Base-by-base conservation (phyloP, 2,797 vertebrate genomes). In the Fistularia tabacaria region DNA sequence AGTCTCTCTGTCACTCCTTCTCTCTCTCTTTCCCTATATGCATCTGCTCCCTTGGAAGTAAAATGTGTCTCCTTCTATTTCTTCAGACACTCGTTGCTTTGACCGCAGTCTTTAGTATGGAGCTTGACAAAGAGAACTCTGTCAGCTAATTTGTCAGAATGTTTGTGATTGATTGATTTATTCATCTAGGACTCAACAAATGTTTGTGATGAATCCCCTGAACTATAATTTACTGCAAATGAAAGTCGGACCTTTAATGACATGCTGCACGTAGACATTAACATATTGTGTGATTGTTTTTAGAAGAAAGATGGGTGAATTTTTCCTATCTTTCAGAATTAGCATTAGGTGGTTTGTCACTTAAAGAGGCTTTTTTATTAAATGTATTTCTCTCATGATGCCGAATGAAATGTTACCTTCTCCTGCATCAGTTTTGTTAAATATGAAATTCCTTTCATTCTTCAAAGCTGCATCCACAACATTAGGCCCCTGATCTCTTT, bases 111-210 rank as follows among this genome's bases (percentile, higher is more conserved):
- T 79, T 80, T 68, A 62, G 71, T 57, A 3, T n/a, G 1, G 50
- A 61, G 76, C 69, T 44, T 47, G 54, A 85, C 83, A 80, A 77
- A 76, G 77, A 76, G 64, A 73, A 69, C 48, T 36, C 67, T 75
- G 75, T 73, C 74, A 71, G 76, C 77, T 85, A 62, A 82, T 85
- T 87, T 81, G 78, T 83, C 77, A 74, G 69, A 54, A 63, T 45
- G 73, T 80, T 77, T 73, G 73, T 82, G 82, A 85, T 88, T 82
- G 82, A 85, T 88, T 82, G 80, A 85, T 85, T 86, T 84, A 79
- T 85, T 83, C 80, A 82, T 82, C 73, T 45, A 44, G 57, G 56
- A 66, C 76, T 83, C 78, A 69, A 82, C 79, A 85, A 83, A 84
- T 82, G 79, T 86, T 86, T 83, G 62, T 36, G 75, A 85, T 75